Percentiles rank a stretch among this genome's conserved stretches.
phyloP scores from a whole-genome alignment of 2,888 invertebrate species.

The Mimumesa dahlbomi region DNA sequence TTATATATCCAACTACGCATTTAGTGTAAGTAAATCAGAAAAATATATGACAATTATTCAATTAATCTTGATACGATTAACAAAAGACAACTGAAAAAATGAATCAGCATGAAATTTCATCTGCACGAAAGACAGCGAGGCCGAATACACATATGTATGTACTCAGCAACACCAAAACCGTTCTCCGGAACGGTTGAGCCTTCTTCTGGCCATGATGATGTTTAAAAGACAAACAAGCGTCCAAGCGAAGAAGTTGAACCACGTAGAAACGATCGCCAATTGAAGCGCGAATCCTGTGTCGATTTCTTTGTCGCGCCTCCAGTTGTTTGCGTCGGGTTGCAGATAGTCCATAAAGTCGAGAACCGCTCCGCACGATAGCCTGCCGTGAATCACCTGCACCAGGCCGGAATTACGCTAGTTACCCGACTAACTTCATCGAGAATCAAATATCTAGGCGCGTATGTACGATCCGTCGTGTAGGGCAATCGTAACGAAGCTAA shows the following conservation, averaged over 20 bases:
- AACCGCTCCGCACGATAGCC: conserved; percentile 87
- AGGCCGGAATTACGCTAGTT: too few relatives aligned
- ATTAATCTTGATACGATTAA: background rate
- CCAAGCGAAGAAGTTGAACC: conserved; percentile 84
- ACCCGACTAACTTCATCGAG: background rate
- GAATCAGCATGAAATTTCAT: too few relatives aligned
- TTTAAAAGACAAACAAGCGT: conserved; percentile 81
- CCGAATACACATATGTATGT: background rate
- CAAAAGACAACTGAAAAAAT: background rate
- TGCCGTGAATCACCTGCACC: conserved; percentile 82
- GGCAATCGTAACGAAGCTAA: too few relatives aligned
- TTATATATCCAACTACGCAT: conserved; percentile 14
- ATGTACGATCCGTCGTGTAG: too few relatives aligned
- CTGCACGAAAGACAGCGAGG: background rate
- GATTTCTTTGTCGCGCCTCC: conserved; percentile 85
- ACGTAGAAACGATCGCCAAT: conserved; percentile 84
- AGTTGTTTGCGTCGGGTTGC: conserved; percentile 86
- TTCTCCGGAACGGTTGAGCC: conserved; percentile 57
- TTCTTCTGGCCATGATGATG: conserved; percentile 81
- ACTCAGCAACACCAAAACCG: conserved; percentile 66
- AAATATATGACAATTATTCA: background rate
- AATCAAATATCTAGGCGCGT: too few relatives aligned
- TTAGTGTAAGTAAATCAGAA: conserved; percentile 14
- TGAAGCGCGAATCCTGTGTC: conserved; percentile 87
- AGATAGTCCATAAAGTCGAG: conserved; percentile 93